Evolutionary conservation across 2,113 vertebrate species (phyloP).

Genomic region (Mixornis gularis): DNA sequence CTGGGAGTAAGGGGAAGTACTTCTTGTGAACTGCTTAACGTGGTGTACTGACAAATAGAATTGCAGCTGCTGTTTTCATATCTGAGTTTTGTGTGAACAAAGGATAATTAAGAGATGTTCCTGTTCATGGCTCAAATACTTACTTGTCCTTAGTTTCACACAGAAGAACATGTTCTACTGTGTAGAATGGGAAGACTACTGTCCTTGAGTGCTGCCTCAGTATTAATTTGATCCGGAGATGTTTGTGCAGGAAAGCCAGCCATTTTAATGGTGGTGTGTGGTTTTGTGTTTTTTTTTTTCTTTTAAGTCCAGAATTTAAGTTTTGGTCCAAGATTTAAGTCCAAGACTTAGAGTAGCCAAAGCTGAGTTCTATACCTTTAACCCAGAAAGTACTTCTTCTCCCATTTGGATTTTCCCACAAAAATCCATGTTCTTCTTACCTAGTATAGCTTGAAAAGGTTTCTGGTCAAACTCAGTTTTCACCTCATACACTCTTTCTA

Average conservation of each 20-base stretch:
- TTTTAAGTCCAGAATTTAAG: background rate
- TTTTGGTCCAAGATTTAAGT: background rate
- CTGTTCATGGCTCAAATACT: background rate
- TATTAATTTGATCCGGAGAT: background rate
- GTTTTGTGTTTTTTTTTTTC: background rate
- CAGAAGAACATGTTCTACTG: background rate
- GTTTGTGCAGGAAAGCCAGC: background rate
- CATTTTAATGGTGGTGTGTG: background rate
- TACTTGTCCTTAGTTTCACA: background rate
- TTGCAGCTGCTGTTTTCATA: background rate
- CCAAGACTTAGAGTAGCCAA: background rate
- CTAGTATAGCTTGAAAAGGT: background rate
- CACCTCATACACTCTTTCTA: background rate
- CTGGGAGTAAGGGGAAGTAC: background rate
- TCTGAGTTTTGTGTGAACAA: background rate
- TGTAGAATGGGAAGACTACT: background rate
- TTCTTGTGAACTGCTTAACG: background rate
- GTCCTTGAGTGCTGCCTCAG: background rate
- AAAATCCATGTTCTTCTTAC: background rate
- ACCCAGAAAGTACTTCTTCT: background rate
- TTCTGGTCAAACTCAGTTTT: background rate
- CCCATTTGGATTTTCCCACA: background rate
- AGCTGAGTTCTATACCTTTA: background rate
- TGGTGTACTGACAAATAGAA: background rate
- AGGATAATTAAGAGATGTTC: background rate